Evolutionary conservation across 2,888 invertebrate genomes (phyloP), one percentile per base, ranked within the genome.

Genomic region (Lasioglossum marginatum): DNA sequence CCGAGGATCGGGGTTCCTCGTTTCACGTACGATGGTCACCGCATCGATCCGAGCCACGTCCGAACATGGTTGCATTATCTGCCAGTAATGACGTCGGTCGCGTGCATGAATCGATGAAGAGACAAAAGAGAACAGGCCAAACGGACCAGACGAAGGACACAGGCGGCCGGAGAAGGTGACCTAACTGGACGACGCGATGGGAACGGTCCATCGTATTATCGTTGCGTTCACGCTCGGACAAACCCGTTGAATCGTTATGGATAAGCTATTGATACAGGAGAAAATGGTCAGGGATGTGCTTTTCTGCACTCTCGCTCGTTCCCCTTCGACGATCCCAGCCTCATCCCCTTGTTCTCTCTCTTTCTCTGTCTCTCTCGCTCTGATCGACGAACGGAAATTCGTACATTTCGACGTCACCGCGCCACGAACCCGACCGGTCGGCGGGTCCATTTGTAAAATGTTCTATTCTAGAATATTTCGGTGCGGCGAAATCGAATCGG

Each of bases 181-280:
- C 85, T 83, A 82, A 43, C 87, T 73, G 89, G 87, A 31, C 60
- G 60, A 84, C 79, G 85, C 8, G 52, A 52, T n/a, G 52, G 89
- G 87, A 88, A 91, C 88, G 88, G 89, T 90, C 88, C 91, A 91
- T 92, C 90, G 91, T 92, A 94, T 94, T 94, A 94, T 94, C 94
- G 94, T 94, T 93, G 93, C 92, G 94, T 94, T 95, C 92, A 94
- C 94, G 94, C 94, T 94, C 91, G 94, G 93, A 91, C 93, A 92
- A 91, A 89, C 92, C 89, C 90, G 92, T 92, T 93, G 91, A 94
- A 94, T 94, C 93, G 93, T 92, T 91, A 92, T 91, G 93, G 93
- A 93, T 93, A 93, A 94, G 92, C 92, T 91, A 89, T 91, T 86
- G 89, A 77, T 82, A 77, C 77, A 76, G 71, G 81, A 74, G 82